Evolutionary conservation across 2,888 invertebrate species (phyloP).

Genomic region (Cataglyphis altisquamis): DNA sequence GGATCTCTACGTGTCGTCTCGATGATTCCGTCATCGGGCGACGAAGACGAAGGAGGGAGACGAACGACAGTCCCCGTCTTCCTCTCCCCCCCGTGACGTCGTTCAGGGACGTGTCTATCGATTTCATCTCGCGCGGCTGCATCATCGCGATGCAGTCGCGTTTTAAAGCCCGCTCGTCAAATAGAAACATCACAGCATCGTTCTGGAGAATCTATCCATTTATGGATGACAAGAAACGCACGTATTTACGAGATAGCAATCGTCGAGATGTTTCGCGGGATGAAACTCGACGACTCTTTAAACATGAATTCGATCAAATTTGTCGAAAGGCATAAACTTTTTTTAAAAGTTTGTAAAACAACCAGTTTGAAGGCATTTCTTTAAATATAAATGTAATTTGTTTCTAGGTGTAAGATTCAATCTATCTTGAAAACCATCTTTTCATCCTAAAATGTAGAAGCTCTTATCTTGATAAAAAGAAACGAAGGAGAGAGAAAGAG

Average conservation of each 20-base stretch:
- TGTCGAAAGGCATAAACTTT: background rate
- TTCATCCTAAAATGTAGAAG: constrained; percentile 43
- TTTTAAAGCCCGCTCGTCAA: constrained; percentile 49
- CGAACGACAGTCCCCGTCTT: constrained; percentile 56
- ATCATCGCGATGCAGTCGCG: constrained; percentile 62
- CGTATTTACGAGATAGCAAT: constrained; percentile 14
- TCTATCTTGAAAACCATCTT: constrained; percentile 46
- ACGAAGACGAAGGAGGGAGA: constrained; percentile 27
- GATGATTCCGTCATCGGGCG: constrained; percentile 73
- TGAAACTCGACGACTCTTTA: background rate
- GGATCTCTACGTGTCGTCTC: constrained; percentile 73
- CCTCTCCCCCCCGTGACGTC: constrained; percentile 69
- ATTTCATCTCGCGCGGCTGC: constrained; percentile 71
- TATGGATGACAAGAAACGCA: background rate
- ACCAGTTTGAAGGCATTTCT: background rate
- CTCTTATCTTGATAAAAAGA: constrained; percentile 31
- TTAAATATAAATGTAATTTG: background rate
- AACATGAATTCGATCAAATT: constrained; percentile 21
- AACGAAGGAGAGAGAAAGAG: constrained; percentile 19
- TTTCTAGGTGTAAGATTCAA: background rate
- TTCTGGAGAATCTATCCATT: constrained; percentile 10
- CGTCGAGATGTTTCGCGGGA: background rate
- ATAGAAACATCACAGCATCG: constrained; percentile 20
- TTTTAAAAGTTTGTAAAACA: background rate
- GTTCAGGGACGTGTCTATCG: constrained; percentile 77